Evolutionary conservation across 2,888 invertebrate species (phyloP), one percentile per base, ranked within the genome.

Genomic region (Choristoneura rosaceana): DNA sequence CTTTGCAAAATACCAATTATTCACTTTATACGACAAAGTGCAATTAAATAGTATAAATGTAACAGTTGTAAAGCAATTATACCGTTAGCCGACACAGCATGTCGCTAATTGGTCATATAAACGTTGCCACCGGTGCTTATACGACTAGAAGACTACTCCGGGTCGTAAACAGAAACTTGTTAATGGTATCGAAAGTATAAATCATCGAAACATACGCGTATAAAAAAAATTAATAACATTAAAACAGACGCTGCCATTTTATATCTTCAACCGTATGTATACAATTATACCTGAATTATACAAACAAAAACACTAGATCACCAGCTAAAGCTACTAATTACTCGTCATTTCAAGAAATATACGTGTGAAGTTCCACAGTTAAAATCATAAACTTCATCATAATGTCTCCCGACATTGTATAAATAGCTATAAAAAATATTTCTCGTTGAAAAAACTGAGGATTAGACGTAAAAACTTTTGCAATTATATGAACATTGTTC

Each of bases 91-190:
- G 9, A 15, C 7, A 50, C 64, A 0, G 50, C 50, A 64, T 38
- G 50, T 64, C 64, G 25, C 64, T 64, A 64, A 64, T 64, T 52
- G 60, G 15, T 61, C 69, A n/a, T 68, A 61, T 60, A 69, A 69
- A 50, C 38, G 50, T 50, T 14, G 14, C 25, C 34, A 25, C 34
- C n/a, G 52, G 55, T 66, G 41, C 52, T 52, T 17, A 52, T 62
- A 62, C 10, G 25, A 62, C 62, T 65, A n/a, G 50, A 64, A 47
- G n/a, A 33, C 52, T 38, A 65, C 65, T 47, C 47, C 5, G 14
- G 25, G 55, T 58, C 55, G 41, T 58, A 67, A 67, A 58, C 55
- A 17, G 43, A 43, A 67, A 67, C 55, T 55, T 55, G 55, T 25
- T 17, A 55, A 55, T 25, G 4, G 55, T 12, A 61, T 7, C 38